phyloP scores from a whole-genome alignment of 2,797 vertebrate species.

The Eospalax fontanierii region DNA sequence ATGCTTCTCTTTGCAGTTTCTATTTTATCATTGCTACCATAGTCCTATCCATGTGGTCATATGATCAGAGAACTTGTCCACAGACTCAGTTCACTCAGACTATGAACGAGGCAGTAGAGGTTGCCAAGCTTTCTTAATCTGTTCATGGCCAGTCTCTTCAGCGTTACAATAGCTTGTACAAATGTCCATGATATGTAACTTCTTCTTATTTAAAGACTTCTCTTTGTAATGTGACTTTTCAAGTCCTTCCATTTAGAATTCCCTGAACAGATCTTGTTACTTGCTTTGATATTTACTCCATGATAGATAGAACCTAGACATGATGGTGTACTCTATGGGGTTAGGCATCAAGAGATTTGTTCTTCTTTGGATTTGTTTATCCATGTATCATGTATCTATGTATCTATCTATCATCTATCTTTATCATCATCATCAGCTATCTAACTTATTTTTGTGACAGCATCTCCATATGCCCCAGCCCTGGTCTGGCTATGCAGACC shows the following conservation, averaged over 20 bases:
- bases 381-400: no score
- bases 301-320: background rate
- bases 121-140: background rate
- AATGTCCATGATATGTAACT: background rate
- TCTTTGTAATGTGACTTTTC: slow-evolving; percentile 22
- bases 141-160: background rate
- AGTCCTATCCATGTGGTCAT: background rate
- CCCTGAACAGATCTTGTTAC: background rate
- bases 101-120: background rate
- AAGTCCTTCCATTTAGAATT: background rate
- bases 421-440: no score
- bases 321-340: background rate
- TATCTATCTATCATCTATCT: no score
- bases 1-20: background rate
- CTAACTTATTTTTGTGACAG: no score
- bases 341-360: background rate
- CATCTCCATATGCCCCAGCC: no score
- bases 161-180: background rate
- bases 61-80: background rate
- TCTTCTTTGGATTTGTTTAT: no score
- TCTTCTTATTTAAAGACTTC: background rate
- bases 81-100: background rate
- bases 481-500: no score
- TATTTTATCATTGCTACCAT: background rate
- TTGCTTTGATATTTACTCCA: slow-evolving; percentile 9